Percentiles rank a stretch among this genome's conserved stretches.
phyloP scores from a whole-genome alignment of 2,797 vertebrate genomes.

The Sebastes minor region DNA sequence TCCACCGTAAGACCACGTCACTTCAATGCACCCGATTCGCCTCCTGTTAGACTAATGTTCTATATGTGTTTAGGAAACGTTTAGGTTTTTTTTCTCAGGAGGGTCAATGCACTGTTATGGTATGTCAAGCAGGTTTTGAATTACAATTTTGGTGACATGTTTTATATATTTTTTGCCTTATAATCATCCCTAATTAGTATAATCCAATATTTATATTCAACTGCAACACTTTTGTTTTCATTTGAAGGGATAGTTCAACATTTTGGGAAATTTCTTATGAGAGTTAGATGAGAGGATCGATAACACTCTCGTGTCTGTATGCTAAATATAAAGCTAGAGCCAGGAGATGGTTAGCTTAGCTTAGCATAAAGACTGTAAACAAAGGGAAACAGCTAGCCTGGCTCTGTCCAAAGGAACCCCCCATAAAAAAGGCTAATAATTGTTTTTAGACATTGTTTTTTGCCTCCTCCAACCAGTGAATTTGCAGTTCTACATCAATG shows the following conservation, averaged over 20 bases:
- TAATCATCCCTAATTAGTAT: conserved; percentile 53
- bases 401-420: not conserved
- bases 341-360: not conserved
- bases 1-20: too few relatives aligned
- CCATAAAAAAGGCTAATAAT: not conserved
- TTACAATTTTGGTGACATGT: conserved; percentile 67
- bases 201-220: conserved; percentile 34
- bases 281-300: not conserved
- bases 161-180: conserved; percentile 52
- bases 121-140: not conserved
- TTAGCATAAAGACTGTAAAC: conserved; percentile 17
- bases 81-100: too few relatives aligned
- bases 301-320: not conserved
- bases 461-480: not conserved
- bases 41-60: too few relatives aligned
- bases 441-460: not conserved
- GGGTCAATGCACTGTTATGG: too few relatives aligned
- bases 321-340: not conserved
- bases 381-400: not conserved
- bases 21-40: too few relatives aligned
- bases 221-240: conserved; percentile 16
- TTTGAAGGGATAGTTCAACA: conserved; percentile 4
- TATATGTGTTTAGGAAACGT: too few relatives aligned
- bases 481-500: not conserved
- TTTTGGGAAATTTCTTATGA: not conserved